phyloP scores from a whole-genome alignment of 2,888 invertebrate genomes.

The Nipponacmea schrenckii region DNA sequence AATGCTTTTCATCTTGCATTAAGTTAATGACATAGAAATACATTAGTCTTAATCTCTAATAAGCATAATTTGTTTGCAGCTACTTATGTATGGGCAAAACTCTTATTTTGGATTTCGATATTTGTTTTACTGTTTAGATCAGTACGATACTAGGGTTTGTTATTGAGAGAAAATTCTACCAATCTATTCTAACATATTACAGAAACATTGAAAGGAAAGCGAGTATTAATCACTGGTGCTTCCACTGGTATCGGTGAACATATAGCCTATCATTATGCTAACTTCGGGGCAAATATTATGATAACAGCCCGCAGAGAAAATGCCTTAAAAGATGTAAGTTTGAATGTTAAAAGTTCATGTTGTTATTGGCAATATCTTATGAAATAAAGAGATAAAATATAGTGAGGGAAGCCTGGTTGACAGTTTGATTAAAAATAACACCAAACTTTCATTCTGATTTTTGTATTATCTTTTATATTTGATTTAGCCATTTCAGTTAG shows the following conservation, averaged over 20 bases:
- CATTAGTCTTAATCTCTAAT: too few species aligned
- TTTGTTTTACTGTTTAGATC: too few species aligned
- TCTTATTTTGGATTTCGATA: too few species aligned
- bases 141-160: too few species aligned
- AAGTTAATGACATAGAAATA: too few species aligned
- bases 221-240: conserved; percentile 63
- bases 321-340: conserved; percentile 47
- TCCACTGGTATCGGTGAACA: conserved; percentile 66
- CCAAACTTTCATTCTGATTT: neutral
- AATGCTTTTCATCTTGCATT: too few species aligned
- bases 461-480: too few species aligned
- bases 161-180: too few species aligned
- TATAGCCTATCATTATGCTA: conserved; percentile 63
- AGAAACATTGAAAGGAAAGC: conserved; percentile 55
- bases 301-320: conserved; percentile 58
- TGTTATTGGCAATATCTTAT: conserved; percentile 4
- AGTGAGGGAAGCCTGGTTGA: neutral
- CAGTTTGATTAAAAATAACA: neutral
- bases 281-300: conserved; percentile 56
- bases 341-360: neutral
- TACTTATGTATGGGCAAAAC: too few species aligned
- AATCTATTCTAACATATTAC: conserved; percentile 10
- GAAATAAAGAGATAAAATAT: neutral
- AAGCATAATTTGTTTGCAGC: too few species aligned
- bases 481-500: too few species aligned